Conservation (phyloP, 2,113 vertebrate genomes). For the Patagioenas fasciata region DNA sequence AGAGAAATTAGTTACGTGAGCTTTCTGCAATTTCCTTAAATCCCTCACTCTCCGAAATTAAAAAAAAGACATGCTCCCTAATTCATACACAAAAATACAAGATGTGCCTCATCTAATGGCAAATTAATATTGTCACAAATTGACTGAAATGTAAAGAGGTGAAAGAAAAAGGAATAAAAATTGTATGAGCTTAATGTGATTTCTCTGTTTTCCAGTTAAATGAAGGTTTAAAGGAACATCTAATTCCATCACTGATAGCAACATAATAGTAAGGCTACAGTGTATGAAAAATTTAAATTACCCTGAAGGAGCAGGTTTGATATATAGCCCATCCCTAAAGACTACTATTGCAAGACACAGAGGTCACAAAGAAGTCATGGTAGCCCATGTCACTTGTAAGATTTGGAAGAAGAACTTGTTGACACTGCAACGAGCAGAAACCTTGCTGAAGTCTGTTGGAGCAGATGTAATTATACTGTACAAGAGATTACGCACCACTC, state of each 20-base stretch:
- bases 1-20: constrained; percentile 24
- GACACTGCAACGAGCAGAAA: background rate
- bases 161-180: background rate
- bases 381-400: background rate
- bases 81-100: background rate
- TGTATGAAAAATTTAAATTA: background rate
- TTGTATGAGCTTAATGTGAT: background rate
- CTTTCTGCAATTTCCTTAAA: constrained; percentile 14
- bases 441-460: background rate
- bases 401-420: background rate
- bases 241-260: background rate
- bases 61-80: background rate
- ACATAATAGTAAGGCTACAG: background rate
- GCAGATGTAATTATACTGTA: background rate
- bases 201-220: background rate
- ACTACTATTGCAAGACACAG: background rate
- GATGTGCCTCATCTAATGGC: background rate
- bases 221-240: background rate
- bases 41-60: constrained; percentile 21
- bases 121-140: constrained; percentile 22
- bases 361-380: background rate
- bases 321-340: background rate
- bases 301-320: background rate
- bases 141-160: background rate
- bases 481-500: background rate